Conservation (phyloP, 2,888 invertebrate genomes). For the Ariolimax columbianus region DNA sequence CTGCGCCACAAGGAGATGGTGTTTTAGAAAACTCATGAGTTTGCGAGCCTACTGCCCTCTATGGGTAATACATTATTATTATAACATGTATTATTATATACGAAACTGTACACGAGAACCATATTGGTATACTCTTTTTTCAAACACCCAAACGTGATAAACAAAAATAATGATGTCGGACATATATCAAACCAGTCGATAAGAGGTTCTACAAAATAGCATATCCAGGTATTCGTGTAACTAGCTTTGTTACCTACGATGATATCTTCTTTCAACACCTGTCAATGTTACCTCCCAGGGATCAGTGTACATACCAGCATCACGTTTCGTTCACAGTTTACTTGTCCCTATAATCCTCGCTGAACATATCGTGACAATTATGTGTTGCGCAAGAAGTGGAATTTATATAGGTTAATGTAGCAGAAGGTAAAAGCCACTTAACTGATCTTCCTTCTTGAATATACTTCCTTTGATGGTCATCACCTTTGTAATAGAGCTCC, state of each 20-base stretch:
- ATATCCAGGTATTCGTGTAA: neutral
- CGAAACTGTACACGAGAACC: no score
- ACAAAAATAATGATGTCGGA: no score
- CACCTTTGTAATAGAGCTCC: neutral
- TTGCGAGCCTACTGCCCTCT: no score
- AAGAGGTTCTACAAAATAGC: neutral
- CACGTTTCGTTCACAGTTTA: neutral
- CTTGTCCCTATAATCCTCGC: neutral
- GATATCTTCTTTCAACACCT: neutral
- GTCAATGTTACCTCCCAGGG: neutral
- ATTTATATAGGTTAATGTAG: neutral
- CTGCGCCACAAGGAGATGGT: no score
- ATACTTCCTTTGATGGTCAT: neutral
- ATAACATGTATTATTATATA: no score
- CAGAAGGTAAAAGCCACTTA: neutral
- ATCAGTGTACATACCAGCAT: neutral
- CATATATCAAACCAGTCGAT: no score
- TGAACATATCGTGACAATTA: neutral
- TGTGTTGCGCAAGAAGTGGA: neutral
- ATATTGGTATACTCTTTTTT: no score
- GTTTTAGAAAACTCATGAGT: no score
- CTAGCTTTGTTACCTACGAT: slow-evolving; percentile 12
- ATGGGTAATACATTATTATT: no score
- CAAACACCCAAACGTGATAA: no score
- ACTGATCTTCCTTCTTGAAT: neutral